A percentile compares a stretch with the other conserved stretches of the same genome.
phyloP scores from a whole-genome alignment of 2,113 vertebrate species.

The Sphaerodactylus townsendi region DNA sequence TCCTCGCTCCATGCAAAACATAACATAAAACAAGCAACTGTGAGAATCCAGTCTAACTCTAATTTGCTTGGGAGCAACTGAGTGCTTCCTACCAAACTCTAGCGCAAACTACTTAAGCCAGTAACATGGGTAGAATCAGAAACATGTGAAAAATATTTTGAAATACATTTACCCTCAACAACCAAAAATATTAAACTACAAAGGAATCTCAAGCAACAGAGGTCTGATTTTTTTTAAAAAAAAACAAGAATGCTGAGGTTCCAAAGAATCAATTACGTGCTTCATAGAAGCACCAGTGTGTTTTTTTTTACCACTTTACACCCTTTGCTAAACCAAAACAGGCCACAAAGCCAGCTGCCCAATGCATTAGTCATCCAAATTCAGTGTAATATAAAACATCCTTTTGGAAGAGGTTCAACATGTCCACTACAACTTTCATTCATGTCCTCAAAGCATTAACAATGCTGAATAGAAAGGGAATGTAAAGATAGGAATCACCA shows the following conservation, averaged over 20 bases:
- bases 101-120: not conserved
- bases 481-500: not conserved
- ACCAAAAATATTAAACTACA: constrained; percentile 7
- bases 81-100: not conserved
- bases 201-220: not conserved
- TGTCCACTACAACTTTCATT: constrained; percentile 26
- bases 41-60: not conserved
- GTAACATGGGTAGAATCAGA: constrained; percentile 1
- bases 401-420: constrained; percentile 13
- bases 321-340: constrained; percentile 26
- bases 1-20: not conserved
- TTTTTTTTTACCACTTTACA: constrained; percentile 29
- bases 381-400: constrained; percentile 20
- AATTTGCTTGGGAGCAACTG: not conserved
- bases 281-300: constrained; percentile 18
- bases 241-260: not conserved
- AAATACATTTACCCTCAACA: not conserved
- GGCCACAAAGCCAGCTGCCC: constrained; percentile 26
- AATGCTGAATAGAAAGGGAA: not conserved
- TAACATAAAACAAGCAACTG: not conserved
- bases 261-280: constrained; percentile 26
- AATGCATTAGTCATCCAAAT: constrained; percentile 20
- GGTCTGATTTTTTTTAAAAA: not conserved
- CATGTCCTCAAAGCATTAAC: constrained; percentile 14
- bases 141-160: not conserved